phyloP scores from a whole-genome alignment of 2,113 vertebrate species.

The Podocnemis expansa region DNA sequence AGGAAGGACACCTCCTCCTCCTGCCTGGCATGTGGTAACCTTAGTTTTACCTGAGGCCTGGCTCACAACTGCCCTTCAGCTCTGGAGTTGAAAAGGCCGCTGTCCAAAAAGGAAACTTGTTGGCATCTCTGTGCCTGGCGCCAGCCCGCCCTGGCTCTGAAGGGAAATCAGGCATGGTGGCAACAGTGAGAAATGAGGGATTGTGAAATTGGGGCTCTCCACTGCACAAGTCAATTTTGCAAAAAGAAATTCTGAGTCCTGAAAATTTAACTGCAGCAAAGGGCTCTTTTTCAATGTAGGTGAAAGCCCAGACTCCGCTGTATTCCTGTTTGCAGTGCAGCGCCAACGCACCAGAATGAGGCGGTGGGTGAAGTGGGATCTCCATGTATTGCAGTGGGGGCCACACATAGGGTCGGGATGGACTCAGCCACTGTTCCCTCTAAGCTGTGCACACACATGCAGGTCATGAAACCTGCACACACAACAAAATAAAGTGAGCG shows the following conservation, averaged over 20 bases:
- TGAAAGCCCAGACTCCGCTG: neutral
- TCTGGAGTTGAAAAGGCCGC: neutral
- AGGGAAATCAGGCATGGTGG: conserved; percentile 3
- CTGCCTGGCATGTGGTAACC: no score
- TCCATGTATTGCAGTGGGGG: no score
- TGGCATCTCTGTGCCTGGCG: no score
- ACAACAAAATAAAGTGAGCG: no score
- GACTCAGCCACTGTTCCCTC: no score
- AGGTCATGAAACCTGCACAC: no score
- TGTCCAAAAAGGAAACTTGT: conserved; percentile 7
- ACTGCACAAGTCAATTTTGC: conserved; percentile 23
- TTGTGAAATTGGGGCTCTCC: neutral
- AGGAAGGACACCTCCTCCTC: no score
- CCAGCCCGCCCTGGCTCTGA: neutral
- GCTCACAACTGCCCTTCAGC: neutral
- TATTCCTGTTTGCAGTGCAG: neutral
- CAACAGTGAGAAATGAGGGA: neutral
- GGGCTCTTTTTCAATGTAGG: neutral
- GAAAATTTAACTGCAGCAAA: conserved; percentile 21
- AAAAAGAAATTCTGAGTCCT: neutral
- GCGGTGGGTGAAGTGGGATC: neutral
- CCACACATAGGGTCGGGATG: no score
- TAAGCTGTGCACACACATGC: no score
- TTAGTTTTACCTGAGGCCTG: no score
- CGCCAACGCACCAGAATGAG: neutral